Conservation (phyloP, 2,113 vertebrate genomes). For the Macaca nemestrina region DNA sequence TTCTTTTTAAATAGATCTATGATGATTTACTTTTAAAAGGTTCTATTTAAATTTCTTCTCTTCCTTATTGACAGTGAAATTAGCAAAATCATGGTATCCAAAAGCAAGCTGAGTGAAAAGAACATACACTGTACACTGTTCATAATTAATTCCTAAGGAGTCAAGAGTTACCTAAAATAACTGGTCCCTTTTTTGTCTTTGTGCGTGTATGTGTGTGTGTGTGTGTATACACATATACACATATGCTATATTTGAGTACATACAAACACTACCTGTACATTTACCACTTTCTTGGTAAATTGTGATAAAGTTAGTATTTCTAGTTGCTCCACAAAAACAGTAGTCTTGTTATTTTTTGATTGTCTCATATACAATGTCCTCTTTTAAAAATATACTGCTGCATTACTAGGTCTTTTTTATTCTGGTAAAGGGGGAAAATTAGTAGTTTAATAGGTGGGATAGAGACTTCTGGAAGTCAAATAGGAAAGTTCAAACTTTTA, state of each 20-base stretch:
- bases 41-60: not conserved
- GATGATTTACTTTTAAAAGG: not conserved
- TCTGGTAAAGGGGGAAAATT: not conserved
- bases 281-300: not conserved
- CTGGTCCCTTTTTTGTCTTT: not conserved
- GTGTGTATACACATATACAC: too few species aligned
- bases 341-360: not conserved
- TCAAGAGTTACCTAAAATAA: not conserved
- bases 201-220: too few species aligned
- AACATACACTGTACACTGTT: not conserved
- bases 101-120: not conserved
- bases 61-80: not conserved
- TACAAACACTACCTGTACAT: not conserved
- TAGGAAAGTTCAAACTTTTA: not conserved
- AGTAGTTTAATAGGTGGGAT: not conserved
- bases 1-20: not conserved
- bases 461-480: not conserved
- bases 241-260: not conserved
- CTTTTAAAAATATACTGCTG: not conserved
- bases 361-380: not conserved
- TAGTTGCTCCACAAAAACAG: not conserved
- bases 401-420: not conserved
- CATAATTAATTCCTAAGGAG: not conserved
- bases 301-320: not conserved
- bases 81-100: not conserved